Conservation (phyloP, 2,113 vertebrate genomes). For the Castor canadensis region DNA sequence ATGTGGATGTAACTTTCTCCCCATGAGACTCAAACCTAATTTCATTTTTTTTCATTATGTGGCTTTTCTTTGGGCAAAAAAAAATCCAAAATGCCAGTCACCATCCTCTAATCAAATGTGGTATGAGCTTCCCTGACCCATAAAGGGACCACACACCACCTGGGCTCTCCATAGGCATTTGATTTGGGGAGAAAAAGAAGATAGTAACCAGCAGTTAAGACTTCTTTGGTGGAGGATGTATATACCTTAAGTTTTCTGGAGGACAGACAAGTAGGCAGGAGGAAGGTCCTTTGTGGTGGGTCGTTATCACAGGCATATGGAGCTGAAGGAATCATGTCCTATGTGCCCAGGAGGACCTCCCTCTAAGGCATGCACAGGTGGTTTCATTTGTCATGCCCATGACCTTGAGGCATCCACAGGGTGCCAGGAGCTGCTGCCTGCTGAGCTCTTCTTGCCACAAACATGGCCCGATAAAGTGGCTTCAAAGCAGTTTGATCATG, state of each 20-base stretch:
- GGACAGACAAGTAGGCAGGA: neutral
- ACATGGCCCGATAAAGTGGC: conserved; percentile 46
- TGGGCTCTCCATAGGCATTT: neutral
- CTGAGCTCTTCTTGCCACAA: conserved; percentile 54
- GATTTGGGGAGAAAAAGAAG: neutral
- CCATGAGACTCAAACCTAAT: neutral
- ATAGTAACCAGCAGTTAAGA: neutral
- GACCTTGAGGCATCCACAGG: conserved; percentile 50
- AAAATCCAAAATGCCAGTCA: neutral
- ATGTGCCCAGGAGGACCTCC: neutral
- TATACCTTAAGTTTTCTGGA: neutral
- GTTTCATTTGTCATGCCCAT: conserved; percentile 34
- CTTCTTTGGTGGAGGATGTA: neutral
- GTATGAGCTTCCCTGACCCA: neutral
- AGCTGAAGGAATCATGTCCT: neutral
- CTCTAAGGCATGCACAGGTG: neutral
- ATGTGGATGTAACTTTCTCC: neutral
- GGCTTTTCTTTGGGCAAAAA: conserved; percentile 9
- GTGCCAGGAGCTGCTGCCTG: conserved; percentile 28
- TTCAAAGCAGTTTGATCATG: conserved; percentile 30
- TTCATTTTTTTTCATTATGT: neutral
- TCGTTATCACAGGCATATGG: neutral
- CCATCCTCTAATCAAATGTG: neutral
- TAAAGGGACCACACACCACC: neutral
- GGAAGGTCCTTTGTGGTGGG: neutral